Conservation (phyloP, 2,888 invertebrate genomes). For the Acleris literana region DNA sequence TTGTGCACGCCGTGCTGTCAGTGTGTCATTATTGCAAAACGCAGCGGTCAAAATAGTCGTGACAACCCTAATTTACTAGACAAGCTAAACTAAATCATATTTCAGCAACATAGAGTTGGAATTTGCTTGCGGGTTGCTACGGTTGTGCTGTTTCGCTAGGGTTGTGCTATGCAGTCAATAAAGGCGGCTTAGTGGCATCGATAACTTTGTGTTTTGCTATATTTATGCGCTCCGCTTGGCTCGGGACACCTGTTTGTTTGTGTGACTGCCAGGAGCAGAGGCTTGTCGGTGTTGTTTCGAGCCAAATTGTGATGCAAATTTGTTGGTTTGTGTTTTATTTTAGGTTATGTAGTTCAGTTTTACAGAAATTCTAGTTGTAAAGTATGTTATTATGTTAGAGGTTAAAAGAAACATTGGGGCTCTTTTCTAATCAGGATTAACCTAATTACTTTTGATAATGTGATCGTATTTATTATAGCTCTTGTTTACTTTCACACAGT, state of each 20-base stretch:
- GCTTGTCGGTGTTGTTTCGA: slow-evolving; percentile 43
- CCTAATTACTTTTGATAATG: too few relatives aligned
- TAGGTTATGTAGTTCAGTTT: background rate
- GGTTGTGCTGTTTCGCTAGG: slow-evolving; percentile 58
- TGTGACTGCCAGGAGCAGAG: slow-evolving; percentile 44
- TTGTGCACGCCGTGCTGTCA: slow-evolving; percentile 64
- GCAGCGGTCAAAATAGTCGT: slow-evolving; percentile 54
- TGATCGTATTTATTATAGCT: too few relatives aligned
- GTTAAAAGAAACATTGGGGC: too few relatives aligned
- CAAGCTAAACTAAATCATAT: slow-evolving; percentile 45
- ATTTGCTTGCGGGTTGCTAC: slow-evolving; percentile 37
- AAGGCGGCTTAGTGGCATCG: slow-evolving; percentile 77
- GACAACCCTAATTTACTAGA: slow-evolving; percentile 43
- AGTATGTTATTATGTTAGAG: background rate
- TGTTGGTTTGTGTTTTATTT: background rate
- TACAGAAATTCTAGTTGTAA: background rate
- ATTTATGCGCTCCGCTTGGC: slow-evolving; percentile 75
- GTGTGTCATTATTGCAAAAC: slow-evolving; percentile 71
- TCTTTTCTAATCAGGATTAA: too few relatives aligned
- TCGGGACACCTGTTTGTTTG: slow-evolving; percentile 63
- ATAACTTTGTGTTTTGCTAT: slow-evolving; percentile 78
- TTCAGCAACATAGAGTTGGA: slow-evolving; percentile 42
- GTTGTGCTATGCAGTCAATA: slow-evolving; percentile 69
- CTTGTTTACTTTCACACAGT: too few relatives aligned
- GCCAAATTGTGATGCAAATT: slow-evolving; percentile 29